phyloP scores from a whole-genome alignment of 2,888 invertebrate genomes.

The Dichetophora obliterata region DNA sequence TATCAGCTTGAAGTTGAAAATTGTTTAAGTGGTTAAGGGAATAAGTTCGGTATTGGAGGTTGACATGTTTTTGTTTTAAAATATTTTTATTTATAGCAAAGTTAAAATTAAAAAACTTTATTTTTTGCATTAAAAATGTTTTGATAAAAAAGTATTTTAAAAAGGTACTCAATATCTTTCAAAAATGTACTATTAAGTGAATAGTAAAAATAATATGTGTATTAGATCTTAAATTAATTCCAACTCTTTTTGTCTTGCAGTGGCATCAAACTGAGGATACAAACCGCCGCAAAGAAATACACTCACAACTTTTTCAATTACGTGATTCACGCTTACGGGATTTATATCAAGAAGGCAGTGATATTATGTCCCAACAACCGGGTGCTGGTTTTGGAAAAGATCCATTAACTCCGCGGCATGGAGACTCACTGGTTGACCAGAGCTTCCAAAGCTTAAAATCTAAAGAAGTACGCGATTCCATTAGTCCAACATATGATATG shows the following conservation, averaged over 20 bases:
- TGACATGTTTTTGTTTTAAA: too few species aligned
- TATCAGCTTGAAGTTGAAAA: too few species aligned
- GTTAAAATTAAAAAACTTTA: too few species aligned
- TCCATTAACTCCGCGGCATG: conserved; percentile 73
- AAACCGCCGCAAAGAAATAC: conserved; percentile 87
- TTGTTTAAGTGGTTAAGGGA: too few species aligned
- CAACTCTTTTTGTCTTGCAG: conserved; percentile 70
- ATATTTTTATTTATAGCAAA: too few species aligned
- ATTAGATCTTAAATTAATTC: not conserved
- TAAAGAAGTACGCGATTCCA: conserved; percentile 84
- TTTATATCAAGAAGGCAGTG: conserved; percentile 73
- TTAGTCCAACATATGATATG: conserved; percentile 76
- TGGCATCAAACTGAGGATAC: conserved; percentile 91
- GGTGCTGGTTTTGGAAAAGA: conserved; percentile 69
- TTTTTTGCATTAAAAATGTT: too few species aligned
- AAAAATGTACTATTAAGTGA: too few species aligned
- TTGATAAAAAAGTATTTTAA: too few species aligned
- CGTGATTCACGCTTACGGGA: conserved; percentile 83
- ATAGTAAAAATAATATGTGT: not conserved
- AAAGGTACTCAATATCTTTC: too few species aligned
- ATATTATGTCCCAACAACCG: conserved; percentile 67
- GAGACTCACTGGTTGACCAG: conserved; percentile 81
- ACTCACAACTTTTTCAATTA: conserved; percentile 86
- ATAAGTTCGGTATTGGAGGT: too few species aligned
- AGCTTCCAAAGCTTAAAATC: conserved; percentile 83